Percentiles rank a stretch among this genome's conserved stretches.
These are phyloP conservation scores for Toxonevra muliebris DNA, from an alignment of 2,888 invertebrate genomes.

Conservation along the genomic window DNA sequence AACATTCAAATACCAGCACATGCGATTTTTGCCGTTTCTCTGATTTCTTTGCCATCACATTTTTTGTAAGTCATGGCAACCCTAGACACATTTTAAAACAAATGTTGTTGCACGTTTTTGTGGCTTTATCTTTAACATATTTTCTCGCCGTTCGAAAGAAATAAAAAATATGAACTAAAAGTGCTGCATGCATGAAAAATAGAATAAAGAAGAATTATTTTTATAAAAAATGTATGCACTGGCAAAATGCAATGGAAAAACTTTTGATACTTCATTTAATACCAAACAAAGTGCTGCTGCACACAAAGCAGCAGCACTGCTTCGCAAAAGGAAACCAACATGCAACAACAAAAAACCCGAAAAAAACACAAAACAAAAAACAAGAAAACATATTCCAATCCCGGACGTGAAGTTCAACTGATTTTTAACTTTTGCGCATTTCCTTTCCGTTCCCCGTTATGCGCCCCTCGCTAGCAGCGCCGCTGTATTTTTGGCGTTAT, in stretches of 20 bases:
- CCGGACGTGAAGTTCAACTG: slow-evolving; percentile 20
- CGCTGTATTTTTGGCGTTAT: slow-evolving; percentile 3
- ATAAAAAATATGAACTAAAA: slow-evolving; percentile 13
- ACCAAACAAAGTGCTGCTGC: too few relatives aligned
- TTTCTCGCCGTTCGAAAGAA: slow-evolving; percentile 16
- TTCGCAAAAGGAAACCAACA: too few relatives aligned
- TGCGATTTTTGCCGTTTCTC: too few relatives aligned
- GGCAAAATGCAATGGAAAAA: too few relatives aligned
- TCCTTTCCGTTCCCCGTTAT: slow-evolving; percentile 6
- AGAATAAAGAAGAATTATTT: background rate
- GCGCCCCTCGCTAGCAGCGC: slow-evolving; percentile 13
- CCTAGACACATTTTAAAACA: slow-evolving; percentile 4
- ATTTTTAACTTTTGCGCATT: slow-evolving; percentile 7
- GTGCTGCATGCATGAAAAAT: slow-evolving; percentile 8
- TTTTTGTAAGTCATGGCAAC: too few relatives aligned
- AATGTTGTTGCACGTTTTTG: slow-evolving; percentile 25
- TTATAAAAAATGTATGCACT: slow-evolving; percentile 1
- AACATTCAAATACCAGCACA: too few relatives aligned
- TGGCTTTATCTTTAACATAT: slow-evolving; percentile 28
- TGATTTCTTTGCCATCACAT: too few relatives aligned
- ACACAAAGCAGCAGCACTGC: too few relatives aligned
- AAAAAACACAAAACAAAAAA: too few relatives aligned
- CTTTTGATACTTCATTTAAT: too few relatives aligned
- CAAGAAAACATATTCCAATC: too few relatives aligned
- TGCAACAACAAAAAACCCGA: too few relatives aligned